Evolutionary conservation across 2,113 vertebrate species (phyloP), one percentile per base, ranked within the genome.

Genomic region (Tetrax tetrax): DNA sequence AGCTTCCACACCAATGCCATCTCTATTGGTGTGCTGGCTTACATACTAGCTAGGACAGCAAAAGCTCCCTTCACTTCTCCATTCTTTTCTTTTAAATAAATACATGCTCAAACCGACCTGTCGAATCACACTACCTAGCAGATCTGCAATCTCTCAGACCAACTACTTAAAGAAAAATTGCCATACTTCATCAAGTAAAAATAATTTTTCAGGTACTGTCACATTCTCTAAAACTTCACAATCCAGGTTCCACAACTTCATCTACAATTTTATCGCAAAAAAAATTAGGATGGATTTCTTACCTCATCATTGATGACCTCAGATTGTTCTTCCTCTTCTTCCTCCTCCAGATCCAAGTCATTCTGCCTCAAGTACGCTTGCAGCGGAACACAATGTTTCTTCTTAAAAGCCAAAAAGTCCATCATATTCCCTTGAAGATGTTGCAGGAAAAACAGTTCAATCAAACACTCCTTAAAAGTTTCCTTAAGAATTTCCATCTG

Each of bases 391-490:
- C 99, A 99, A 8, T 98, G 99, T 71, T 99, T 99, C 98, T 99
- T 99, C 97, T 99, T 99, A 85, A 99, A 99, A 48, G 99, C 98
- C 47, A 99, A 56, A 77, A 99, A 99, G 95, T 99, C 99, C 99
- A 99, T 99, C 99, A 99, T 99, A 93, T 99, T 99, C 38, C 99
- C 99, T 95, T 99, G 99, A 43, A 99, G 98, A 91, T 99, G 99
- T 77, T 99, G 99, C 90, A 99, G 96, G 96, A 99, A 99, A 97
- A 99, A 99, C 38, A 99, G 97, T 94, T 99, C 99, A 8, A 99
- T 98, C 96, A 99, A 96, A 88, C 98, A 99, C 80, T 99, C 99
- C 96, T 98, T 99, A 96, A 99, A 99, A 89, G 98, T 98, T 72
- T 99, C 99, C 92, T 98, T 99, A 85, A 99, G 95, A 17, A 94